Percentiles rank a stretch among this genome's conserved stretches.
phyloP scores from a whole-genome alignment of 1,140 invertebrate genomes.

The Zaprionus vittiger region DNA sequence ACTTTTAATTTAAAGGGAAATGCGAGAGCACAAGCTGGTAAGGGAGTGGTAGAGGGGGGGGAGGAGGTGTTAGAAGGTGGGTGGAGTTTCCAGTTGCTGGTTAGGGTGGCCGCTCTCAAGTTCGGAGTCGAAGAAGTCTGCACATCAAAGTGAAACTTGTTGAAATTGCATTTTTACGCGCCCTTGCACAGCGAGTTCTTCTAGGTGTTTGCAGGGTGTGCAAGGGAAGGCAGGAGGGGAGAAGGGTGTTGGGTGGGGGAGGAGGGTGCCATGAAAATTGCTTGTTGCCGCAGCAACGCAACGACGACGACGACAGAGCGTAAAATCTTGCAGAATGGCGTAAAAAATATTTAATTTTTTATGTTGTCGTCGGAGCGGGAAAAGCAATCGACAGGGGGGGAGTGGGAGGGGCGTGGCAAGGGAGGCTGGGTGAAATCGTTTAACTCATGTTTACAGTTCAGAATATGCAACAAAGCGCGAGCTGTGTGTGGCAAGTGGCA shows the following conservation, averaged over 20 bases:
- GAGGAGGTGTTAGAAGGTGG: slow-evolving; percentile 14
- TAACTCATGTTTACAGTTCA: slow-evolving; percentile 54
- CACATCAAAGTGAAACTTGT: slow-evolving; percentile 82
- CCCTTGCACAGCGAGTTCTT: slow-evolving; percentile 69
- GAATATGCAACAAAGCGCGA: slow-evolving; percentile 31
- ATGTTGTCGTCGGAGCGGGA: slow-evolving; percentile 62
- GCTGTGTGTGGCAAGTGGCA: slow-evolving; percentile 10
- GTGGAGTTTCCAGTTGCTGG: slow-evolving; percentile 5
- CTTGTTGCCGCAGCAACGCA: slow-evolving; percentile 59
- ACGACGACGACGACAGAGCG: slow-evolving; percentile 57
- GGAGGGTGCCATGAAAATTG: slow-evolving; percentile 49
- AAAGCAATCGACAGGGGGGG: slow-evolving; percentile 29
- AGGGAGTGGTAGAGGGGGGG: slow-evolving; percentile 9
- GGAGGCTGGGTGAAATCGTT: slow-evolving; percentile 33
- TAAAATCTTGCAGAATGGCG: slow-evolving; percentile 63
- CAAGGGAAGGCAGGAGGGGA: background rate
- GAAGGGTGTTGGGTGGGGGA: background rate
- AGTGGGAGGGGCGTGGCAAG: background rate
- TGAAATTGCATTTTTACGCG: slow-evolving; percentile 82
- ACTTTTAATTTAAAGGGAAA: slow-evolving; percentile 75
- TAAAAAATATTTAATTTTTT: slow-evolving; percentile 78
- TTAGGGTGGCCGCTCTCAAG: slow-evolving; percentile 12
- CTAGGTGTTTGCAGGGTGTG: background rate
- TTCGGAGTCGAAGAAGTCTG: slow-evolving; percentile 65
- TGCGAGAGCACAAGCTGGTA: slow-evolving; percentile 25